Percentiles rank a stretch among this genome's conserved stretches.
Conservation (phyloP, 2,888 invertebrate genomes). For the Gryllus longicercus region DNA sequence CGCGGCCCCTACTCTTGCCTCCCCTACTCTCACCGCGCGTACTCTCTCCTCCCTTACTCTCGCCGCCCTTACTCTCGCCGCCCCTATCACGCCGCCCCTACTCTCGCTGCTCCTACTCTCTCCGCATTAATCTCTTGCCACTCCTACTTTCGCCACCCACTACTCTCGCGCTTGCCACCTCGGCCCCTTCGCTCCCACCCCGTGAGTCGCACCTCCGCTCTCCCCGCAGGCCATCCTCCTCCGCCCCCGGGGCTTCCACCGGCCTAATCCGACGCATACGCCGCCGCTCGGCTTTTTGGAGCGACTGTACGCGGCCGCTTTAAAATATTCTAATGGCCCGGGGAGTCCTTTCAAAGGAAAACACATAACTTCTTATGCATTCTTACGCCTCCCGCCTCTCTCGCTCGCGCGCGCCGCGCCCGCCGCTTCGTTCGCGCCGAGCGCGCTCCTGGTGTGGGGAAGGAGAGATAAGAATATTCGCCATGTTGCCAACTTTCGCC, state of each 20-base stretch:
- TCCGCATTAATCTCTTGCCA: no score
- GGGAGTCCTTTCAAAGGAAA: slow-evolving; percentile 1
- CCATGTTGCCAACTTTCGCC: background rate
- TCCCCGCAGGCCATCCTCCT: no score
- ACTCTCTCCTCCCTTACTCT: no score
- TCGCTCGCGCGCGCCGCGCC: background rate
- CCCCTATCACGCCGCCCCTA: no score
- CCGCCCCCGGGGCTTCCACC: background rate
- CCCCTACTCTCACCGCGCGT: no score
- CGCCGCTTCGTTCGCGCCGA: background rate
- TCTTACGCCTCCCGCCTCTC: background rate
- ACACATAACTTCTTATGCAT: slow-evolving; percentile 2
- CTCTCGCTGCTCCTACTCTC: no score
- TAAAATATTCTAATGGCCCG: background rate
- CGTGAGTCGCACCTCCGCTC: no score
- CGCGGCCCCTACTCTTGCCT: no score
- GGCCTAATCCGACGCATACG: background rate
- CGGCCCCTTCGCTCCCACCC: no score
- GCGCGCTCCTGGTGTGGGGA: background rate
- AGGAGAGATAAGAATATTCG: slow-evolving; percentile 2
- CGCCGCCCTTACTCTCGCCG: no score
- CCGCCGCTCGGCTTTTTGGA: background rate
- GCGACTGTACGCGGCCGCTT: background rate
- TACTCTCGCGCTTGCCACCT: no score
- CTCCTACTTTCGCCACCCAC: no score